A percentile compares a stretch with the other conserved stretches of the same genome.
Evolutionary conservation across 2,888 invertebrate species (phyloP).

Genomic region (Sycophila texana): DNA sequence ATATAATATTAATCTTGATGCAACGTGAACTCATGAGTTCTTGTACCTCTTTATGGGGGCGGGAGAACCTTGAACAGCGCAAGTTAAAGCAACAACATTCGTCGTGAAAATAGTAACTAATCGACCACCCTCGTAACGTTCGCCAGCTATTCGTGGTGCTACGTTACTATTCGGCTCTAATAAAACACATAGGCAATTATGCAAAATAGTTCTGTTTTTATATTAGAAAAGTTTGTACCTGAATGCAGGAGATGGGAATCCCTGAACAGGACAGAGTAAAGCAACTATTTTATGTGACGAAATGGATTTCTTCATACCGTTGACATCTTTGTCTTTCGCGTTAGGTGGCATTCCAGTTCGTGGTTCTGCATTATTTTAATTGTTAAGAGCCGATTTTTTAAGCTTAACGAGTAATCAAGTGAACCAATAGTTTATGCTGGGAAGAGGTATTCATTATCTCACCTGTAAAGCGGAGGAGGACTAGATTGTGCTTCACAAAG

Average conservation of each 20-base stretch:
- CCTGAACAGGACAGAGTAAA: conserved; percentile 79
- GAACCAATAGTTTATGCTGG: conserved; percentile 40
- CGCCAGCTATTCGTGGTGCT: conserved; percentile 79
- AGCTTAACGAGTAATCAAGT: too few relatives aligned
- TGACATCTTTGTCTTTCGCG: conserved; percentile 74
- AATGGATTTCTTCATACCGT: conserved; percentile 66
- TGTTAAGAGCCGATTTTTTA: too few relatives aligned
- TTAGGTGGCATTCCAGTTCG: conserved; percentile 75
- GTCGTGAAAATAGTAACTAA: conserved; percentile 77
- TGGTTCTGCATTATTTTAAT: conserved; percentile 68
- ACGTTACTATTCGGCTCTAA: conserved; percentile 81
- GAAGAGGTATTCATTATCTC: conserved; percentile 59
- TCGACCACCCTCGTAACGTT: conserved; percentile 82
- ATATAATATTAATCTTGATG: too few relatives aligned
- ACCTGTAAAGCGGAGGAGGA: conserved; percentile 81
- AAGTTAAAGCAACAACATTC: conserved; percentile 80
- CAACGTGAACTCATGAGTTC: too few relatives aligned
- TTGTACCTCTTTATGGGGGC: conserved; percentile 82
- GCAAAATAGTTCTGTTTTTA: conserved; percentile 22
- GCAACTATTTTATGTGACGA: conserved; percentile 67
- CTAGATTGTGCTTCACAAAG: conserved; percentile 84
- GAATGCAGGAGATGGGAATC: conserved; percentile 77
- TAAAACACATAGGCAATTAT: background rate
- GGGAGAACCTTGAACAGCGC: conserved; percentile 83
- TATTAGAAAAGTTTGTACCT: conserved; percentile 71